Conservation (phyloP, 2,888 invertebrate species). For the Beris chalybata region DNA sequence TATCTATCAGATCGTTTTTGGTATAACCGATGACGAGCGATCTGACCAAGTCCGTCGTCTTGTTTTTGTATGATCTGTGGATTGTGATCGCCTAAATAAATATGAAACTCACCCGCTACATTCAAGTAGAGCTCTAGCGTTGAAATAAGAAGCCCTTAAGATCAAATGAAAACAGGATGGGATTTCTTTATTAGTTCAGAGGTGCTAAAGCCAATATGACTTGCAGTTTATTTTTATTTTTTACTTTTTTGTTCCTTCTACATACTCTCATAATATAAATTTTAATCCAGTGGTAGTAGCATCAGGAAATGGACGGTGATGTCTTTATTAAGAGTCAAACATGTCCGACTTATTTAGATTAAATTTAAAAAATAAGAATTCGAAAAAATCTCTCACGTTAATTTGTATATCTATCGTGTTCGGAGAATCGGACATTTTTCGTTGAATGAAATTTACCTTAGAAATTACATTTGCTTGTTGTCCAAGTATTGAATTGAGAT, state of each 20-base stretch:
- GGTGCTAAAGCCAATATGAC: slow-evolving; percentile 29
- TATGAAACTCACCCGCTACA: slow-evolving; percentile 30
- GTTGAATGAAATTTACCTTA: no score
- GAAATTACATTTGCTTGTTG: no score
- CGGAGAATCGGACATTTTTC: no score
- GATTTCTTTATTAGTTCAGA: slow-evolving; percentile 27
- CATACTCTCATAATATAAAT: slow-evolving; percentile 8
- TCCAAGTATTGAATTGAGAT: no score
- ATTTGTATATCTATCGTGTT: no score
- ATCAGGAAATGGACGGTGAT: slow-evolving; percentile 30
- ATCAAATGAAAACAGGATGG: slow-evolving; percentile 31
- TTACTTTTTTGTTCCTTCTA: not conserved
- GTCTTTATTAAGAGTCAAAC: slow-evolving; percentile 19
- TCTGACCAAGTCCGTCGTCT: slow-evolving; percentile 19
- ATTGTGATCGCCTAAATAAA: slow-evolving; percentile 33
- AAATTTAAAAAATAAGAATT: slow-evolving; percentile 10
- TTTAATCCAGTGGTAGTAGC: slow-evolving; percentile 21
- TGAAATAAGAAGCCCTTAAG: slow-evolving; percentile 28
- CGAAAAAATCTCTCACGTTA: no score
- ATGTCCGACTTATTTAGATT: slow-evolving; percentile 22
- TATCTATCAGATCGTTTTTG: slow-evolving; percentile 15
- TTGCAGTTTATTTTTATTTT: slow-evolving; percentile 16
- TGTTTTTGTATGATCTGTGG: slow-evolving; percentile 26
- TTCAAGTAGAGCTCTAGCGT: slow-evolving; percentile 32
- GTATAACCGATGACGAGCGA: slow-evolving; percentile 1